phyloP scores from a whole-genome alignment of 2,113 vertebrate genomes.

The Microcebus murinus region DNA sequence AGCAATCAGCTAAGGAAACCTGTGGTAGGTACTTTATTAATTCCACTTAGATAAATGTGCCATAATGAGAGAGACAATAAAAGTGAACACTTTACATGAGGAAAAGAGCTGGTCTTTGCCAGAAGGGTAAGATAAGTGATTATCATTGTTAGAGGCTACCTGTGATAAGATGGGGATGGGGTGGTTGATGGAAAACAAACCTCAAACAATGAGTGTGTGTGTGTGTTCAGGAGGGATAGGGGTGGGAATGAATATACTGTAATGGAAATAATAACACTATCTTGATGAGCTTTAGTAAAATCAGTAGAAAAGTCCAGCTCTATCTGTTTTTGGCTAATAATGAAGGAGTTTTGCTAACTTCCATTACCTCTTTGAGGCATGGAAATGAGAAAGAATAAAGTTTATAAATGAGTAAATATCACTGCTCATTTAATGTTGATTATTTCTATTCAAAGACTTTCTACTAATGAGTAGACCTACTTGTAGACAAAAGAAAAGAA shows the following conservation, averaged over 20 bases:
- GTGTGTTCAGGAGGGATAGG: neutral
- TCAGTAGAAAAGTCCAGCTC: neutral
- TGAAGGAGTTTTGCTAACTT: neutral
- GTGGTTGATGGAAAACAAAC: neutral
- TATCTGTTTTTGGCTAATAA: neutral
- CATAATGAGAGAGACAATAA: conserved; percentile 81
- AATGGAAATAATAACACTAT: neutral
- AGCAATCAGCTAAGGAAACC: conserved; percentile 83
- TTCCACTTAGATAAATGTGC: conserved; percentile 81
- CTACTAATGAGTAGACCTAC: neutral
- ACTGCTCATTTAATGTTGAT: conserved; percentile 1
- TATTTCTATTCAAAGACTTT: neutral
- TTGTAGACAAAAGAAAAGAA: neutral
- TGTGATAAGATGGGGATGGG: conserved; percentile 24
- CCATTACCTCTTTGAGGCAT: neutral
- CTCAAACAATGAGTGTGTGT: neutral
- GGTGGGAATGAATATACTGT: neutral
- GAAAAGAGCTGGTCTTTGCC: conserved; percentile 59
- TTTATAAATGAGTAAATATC: conserved; percentile 19
- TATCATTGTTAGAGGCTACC: conserved; percentile 68
- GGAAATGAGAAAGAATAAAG: neutral
- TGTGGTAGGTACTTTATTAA: conserved; percentile 84
- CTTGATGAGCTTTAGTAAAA: conserved; percentile 26
- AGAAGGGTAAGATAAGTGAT: conserved; percentile 65
- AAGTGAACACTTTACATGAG: conserved; percentile 70